These are phyloP conservation scores for Lasioglossum zephyrum DNA, from an alignment of 2,888 invertebrate species.

Conservation along the genomic window DNA sequence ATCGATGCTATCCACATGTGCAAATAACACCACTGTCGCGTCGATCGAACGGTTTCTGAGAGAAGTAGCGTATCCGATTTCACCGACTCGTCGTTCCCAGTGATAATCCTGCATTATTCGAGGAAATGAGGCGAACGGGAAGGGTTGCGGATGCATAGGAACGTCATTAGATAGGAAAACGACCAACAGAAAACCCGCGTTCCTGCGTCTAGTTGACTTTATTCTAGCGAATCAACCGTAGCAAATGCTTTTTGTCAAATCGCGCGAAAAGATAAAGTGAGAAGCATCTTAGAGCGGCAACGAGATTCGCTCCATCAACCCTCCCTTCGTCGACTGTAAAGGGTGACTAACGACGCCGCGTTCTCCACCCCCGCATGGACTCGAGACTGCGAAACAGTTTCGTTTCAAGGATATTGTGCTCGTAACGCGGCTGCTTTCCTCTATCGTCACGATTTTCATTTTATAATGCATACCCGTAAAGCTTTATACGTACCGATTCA, in stretches of 20 bases:
- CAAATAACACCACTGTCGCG: neutral
- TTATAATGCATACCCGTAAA: slow-evolving; percentile 14
- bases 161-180: slow-evolving; percentile 52
- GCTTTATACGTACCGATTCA: slow-evolving; percentile 9
- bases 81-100: neutral
- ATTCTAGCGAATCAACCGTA: slow-evolving; percentile 51
- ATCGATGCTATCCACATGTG: neutral
- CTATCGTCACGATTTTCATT: slow-evolving; percentile 32
- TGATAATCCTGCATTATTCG: slow-evolving; percentile 29
- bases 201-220: slow-evolving; percentile 53
- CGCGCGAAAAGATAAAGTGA: slow-evolving; percentile 76
- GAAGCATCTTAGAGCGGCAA: slow-evolving; percentile 67
- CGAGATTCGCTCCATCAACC: slow-evolving; percentile 62
- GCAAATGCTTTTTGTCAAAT: slow-evolving; percentile 71
- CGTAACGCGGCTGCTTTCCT: slow-evolving; percentile 6
- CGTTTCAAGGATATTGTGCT: slow-evolving; percentile 30
- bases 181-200: neutral
- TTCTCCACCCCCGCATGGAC: slow-evolving; percentile 38
- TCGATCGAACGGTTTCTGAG: neutral
- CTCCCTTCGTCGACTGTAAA: slow-evolving; percentile 53
- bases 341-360: slow-evolving; percentile 61
- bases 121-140: slow-evolving; percentile 26
- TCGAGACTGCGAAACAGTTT: slow-evolving; percentile 33
- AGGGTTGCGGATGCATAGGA: slow-evolving; percentile 9
- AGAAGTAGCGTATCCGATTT: neutral